phyloP scores from a whole-genome alignment of 2,888 invertebrate genomes.

The Trissolcus brochymenae region DNA sequence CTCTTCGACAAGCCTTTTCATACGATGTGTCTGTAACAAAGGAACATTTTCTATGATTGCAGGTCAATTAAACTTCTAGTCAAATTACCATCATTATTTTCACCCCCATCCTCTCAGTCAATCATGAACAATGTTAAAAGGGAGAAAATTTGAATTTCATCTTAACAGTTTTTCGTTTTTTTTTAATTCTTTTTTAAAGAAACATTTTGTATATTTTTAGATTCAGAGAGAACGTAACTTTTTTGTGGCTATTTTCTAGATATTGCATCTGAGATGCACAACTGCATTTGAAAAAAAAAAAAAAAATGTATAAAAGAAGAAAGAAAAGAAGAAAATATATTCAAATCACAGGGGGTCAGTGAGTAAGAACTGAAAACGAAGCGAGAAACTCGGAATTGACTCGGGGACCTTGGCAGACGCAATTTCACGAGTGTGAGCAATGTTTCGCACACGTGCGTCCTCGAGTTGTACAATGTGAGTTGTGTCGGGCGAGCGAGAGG shows the following conservation, averaged over 20 bases:
- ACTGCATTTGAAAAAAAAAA: not conserved
- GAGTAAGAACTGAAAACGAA: constrained; percentile 11
- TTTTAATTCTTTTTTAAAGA: too few relatives aligned
- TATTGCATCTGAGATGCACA: too few relatives aligned
- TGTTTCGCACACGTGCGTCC: constrained; percentile 30
- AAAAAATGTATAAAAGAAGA: not conserved
- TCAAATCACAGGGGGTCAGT: not conserved
- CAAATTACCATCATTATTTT: too few relatives aligned
- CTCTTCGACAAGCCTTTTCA: constrained; percentile 91
- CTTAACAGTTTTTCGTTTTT: too few relatives aligned
- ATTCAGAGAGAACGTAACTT: too few relatives aligned
- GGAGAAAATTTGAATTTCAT: too few relatives aligned
- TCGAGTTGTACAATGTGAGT: constrained; percentile 34
- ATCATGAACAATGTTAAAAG: too few relatives aligned
- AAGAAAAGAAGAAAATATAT: not conserved
- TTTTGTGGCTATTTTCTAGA: too few relatives aligned
- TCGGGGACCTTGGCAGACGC: not conserved
- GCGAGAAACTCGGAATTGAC: constrained; percentile 11
- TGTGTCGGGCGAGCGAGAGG: constrained; percentile 23
- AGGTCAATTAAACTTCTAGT: too few relatives aligned
- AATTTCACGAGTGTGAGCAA: constrained; percentile 11
- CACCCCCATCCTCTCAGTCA: too few relatives aligned
- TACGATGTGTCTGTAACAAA: constrained; percentile 89
- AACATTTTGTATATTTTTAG: too few relatives aligned
- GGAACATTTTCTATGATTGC: constrained; percentile 27